These are phyloP conservation scores for Atractosteus spatula DNA, from an alignment of 2,113 vertebrate genomes.

Conservation along the genomic window DNA sequence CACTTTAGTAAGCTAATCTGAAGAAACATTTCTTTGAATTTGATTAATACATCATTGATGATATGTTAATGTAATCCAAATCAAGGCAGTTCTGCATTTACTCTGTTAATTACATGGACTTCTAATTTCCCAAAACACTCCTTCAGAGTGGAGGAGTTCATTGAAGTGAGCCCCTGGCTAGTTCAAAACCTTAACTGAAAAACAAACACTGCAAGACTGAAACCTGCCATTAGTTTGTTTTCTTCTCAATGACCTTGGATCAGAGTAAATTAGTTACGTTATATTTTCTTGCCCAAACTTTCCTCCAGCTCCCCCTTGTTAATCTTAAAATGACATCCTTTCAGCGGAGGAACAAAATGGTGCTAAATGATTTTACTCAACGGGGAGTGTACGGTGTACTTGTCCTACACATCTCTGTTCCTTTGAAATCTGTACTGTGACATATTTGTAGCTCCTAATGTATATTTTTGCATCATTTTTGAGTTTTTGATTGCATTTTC, in stretches of 20 bases:
- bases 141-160: constrained; percentile 51
- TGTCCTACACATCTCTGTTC: constrained; percentile 12
- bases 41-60: constrained; percentile 66
- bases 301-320: constrained; percentile 36
- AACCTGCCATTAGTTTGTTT: constrained; percentile 47
- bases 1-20: constrained; percentile 50
- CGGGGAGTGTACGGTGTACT: constrained; percentile 40
- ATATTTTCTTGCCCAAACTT: constrained; percentile 45
- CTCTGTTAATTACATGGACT: constrained; percentile 62
- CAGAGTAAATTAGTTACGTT: neutral
- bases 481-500: constrained; percentile 21
- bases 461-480: constrained; percentile 2
- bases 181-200: constrained; percentile 54
- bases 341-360: too few relatives aligned
- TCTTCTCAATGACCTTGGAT: neutral
- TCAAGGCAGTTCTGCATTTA: constrained; percentile 54
- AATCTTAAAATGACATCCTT: neutral
- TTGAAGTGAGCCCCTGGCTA: constrained; percentile 60
- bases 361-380: constrained; percentile 25
- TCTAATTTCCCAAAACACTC: constrained; percentile 60
- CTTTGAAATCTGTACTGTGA: constrained; percentile 21
- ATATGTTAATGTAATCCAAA: constrained; percentile 63
- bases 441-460: constrained; percentile 8
- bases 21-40: constrained; percentile 58
- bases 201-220: constrained; percentile 57